Conservation (phyloP, 1,140 invertebrate species). For the Doryteuthis pealeii region DNA sequence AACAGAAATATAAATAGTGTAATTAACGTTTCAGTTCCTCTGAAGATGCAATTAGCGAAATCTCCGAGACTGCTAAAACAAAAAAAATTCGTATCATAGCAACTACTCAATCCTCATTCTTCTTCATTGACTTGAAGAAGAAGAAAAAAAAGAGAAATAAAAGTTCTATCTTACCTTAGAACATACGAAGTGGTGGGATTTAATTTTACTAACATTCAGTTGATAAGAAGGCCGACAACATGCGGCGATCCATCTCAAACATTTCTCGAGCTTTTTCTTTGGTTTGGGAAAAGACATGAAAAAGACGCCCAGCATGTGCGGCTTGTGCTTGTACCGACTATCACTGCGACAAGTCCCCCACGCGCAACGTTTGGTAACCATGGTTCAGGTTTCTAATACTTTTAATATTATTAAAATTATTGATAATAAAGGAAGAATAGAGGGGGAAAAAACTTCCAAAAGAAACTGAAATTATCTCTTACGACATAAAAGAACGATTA, state of each 20-base stretch:
- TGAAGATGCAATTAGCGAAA: too few relatives aligned
- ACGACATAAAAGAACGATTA: neutral
- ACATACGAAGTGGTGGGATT: constrained; percentile 19
- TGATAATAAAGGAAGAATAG: too few relatives aligned
- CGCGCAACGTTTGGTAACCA: constrained; percentile 22
- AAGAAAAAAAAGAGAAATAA: neutral
- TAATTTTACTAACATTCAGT: constrained; percentile 22
- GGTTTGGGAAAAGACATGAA: constrained; percentile 27
- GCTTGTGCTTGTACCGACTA: constrained; percentile 18
- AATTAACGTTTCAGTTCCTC: too few relatives aligned
- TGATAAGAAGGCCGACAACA: constrained; percentile 22
- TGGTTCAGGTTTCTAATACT: neutral
- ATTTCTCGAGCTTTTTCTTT: constrained; percentile 14
- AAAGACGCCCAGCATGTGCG: constrained; percentile 16
- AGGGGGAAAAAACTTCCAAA: too few relatives aligned
- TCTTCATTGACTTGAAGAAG: too few relatives aligned
- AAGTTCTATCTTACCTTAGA: constrained; percentile 16
- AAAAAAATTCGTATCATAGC: too few relatives aligned
- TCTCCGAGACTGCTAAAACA: too few relatives aligned
- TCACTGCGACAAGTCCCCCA: constrained; percentile 26
- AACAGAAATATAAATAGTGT: too few relatives aligned
- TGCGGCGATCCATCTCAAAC: constrained; percentile 20
- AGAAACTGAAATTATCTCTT: neutral
- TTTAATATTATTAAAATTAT: too few relatives aligned
- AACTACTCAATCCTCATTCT: too few relatives aligned